Percentiles rank a stretch among this genome's conserved stretches.
Evolutionary conservation across 2,113 vertebrate species (phyloP).

Genomic region (Poeciliopsis prolifica): DNA sequence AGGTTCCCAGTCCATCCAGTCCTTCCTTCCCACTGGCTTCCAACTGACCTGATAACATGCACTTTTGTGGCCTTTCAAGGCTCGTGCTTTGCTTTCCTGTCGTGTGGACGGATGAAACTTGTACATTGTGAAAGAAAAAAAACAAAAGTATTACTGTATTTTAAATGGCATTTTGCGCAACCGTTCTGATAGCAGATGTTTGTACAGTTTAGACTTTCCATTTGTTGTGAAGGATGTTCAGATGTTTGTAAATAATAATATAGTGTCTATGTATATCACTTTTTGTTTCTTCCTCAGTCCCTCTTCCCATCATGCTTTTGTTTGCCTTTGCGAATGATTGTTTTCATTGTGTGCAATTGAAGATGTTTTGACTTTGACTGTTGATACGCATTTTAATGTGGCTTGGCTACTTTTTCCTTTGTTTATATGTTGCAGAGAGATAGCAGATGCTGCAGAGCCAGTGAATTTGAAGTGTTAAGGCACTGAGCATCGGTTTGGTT

Average conservation of each 20-base stretch:
- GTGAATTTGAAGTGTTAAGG: conserved; percentile 22
- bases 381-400: conserved; percentile 50
- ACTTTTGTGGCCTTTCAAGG: conserved; percentile 87
- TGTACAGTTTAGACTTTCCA: conserved; percentile 79
- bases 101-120: conserved; percentile 69
- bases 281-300: conserved; percentile 39
- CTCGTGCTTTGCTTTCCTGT: conserved; percentile 75
- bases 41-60: conserved; percentile 80
- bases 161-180: conserved; percentile 78
- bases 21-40: conserved; percentile 78
- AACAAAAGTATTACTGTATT: conserved; percentile 74
- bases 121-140: conserved; percentile 71
- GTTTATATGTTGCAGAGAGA: conserved; percentile 30
- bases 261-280: conserved; percentile 72
- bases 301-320: conserved; percentile 62
- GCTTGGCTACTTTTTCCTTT: conserved; percentile 27
- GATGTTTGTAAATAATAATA: conserved; percentile 69
- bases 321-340: conserved; percentile 56
- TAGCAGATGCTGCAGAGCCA: conserved; percentile 23
- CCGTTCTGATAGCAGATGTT: conserved; percentile 76
- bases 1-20: conserved; percentile 26
- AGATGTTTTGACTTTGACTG: conserved; percentile 51
- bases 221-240: conserved; percentile 75
- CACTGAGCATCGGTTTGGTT: conserved; percentile 15
- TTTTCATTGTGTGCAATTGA: conserved; percentile 67